A percentile compares a stretch with the other conserved stretches of the same genome.
Evolutionary conservation across 1,140 invertebrate species (phyloP).

Genomic region (Fopius arisanus): DNA sequence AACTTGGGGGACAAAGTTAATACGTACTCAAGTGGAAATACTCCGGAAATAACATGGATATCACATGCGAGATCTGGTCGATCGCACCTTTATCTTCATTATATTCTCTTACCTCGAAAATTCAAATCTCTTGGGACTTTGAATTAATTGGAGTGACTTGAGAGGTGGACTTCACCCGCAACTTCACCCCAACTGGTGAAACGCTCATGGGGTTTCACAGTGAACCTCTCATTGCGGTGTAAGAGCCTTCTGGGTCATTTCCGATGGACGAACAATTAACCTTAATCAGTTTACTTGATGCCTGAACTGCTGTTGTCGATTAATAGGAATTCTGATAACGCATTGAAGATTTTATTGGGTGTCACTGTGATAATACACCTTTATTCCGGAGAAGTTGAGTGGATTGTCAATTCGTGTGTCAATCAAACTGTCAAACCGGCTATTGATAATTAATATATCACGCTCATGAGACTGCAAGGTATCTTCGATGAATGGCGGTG

Average conservation of each 20-base stretch:
- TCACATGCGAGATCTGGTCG: neutral
- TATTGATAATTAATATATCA: neutral
- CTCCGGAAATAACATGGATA: neutral
- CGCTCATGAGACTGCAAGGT: no score
- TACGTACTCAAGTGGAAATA: neutral
- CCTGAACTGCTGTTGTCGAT: neutral
- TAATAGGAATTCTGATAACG: neutral
- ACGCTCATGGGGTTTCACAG: neutral
- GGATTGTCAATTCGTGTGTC: neutral
- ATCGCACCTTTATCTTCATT: neutral
- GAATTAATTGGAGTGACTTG: neutral
- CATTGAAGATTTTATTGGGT: neutral
- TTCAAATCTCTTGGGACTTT: neutral
- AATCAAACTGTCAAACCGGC: neutral
- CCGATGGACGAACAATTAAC: neutral
- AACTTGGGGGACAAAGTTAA: no score
- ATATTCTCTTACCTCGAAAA: neutral
- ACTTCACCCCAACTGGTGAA: neutral
- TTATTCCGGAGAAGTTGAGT: neutral
- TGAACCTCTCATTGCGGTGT: neutral
- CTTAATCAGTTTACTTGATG: neutral
- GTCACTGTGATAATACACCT: neutral
- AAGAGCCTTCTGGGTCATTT: neutral
- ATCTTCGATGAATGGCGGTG: no score
- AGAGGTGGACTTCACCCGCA: neutral